Base-by-base conservation (phyloP, 1,140 invertebrate species). In the Gonioctena quinquepunctata region DNA sequence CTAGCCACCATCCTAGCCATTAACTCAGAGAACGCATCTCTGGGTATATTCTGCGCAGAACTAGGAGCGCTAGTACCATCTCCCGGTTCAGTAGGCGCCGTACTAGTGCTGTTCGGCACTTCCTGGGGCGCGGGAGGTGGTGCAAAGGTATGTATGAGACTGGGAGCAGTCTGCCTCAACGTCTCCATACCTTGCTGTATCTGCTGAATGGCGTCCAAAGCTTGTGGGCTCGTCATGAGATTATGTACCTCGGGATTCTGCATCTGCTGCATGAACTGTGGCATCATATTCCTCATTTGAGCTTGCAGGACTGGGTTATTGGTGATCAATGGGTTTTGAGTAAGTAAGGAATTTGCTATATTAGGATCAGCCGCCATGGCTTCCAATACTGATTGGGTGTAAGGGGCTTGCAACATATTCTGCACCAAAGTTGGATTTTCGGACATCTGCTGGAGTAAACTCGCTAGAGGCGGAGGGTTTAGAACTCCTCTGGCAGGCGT, bases 181-280 rank as follows among this genome's bases (percentile, higher is more conserved):
- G 94, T 92, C 79, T 97, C 94, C 87, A 98, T 91, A 28, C 96
- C 96, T 83, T 96, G 93, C 80, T 99, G 97, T 77, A 99, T 98
- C 85, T 99, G 96, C 82, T 96, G 89, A 49, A 99, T 90, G 22
- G 97, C 98, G 80, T 95, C 91, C 70, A 99, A 79, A 4, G 97
- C 97, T 81, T 92, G 90, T 4, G 98, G 97, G 86, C 99, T 99
- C 7, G 92, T 90, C 79, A 99, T 87, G 80, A 98, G 88, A 72
- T 88, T 90, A 80, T 97, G 94, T 75, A 99, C 91, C 77, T 97
- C 94, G 0, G 97, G 97, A 85, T 98, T 98, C 81, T 96, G 94
- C 86, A 99, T 88, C 84, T 98, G 94, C 69, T 93, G 89, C 67
- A 99, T 80, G 76, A 99, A 90, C 66, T 91, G 89, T 18, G 97